Evolutionary conservation across 2,797 vertebrate species (phyloP).

Genomic region (Neosilurus hyrtlii): DNA sequence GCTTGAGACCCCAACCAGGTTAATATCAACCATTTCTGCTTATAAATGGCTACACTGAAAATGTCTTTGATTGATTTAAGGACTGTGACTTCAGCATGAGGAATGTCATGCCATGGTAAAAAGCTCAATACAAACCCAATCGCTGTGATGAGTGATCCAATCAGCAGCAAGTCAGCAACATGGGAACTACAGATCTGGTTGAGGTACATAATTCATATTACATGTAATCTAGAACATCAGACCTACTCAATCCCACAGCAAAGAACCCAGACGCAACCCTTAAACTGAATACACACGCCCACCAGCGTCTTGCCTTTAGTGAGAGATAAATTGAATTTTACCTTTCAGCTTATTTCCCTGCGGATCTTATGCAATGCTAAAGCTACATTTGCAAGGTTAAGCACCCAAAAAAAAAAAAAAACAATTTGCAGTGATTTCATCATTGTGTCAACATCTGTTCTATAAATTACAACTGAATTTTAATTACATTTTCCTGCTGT

Average conservation of each 20-base stretch:
- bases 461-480: slow-evolving; percentile 29
- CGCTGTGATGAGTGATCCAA: slow-evolving; percentile 1
- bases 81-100: not conserved
- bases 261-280: slow-evolving; percentile 31
- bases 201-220: slow-evolving; percentile 35
- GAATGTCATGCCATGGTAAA: slow-evolving; percentile 5
- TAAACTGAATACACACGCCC: slow-evolving; percentile 16
- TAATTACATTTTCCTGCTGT: slow-evolving; percentile 31
- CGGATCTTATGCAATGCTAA: slow-evolving; percentile 44
- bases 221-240: slow-evolving; percentile 31
- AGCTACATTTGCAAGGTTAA: slow-evolving; percentile 40
- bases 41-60: not conserved
- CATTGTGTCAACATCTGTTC: slow-evolving; percentile 24
- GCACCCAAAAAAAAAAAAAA: slow-evolving; percentile 29
- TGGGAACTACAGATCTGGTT: slow-evolving; percentile 31
- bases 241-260: slow-evolving; percentile 33
- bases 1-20: not conserved
- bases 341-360: slow-evolving; percentile 48
- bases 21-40: not conserved
- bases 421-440: slow-evolving; percentile 43
- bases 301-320: slow-evolving; percentile 23
- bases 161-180: slow-evolving; percentile 14
- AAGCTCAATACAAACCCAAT: slow-evolving; percentile 12
- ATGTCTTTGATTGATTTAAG: not conserved
- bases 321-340: slow-evolving; percentile 41